Percentiles rank a stretch among this genome's conserved stretches.
Evolutionary conservation across 1,140 invertebrate genomes (phyloP).

Genomic region (Diprion similis): DNA sequence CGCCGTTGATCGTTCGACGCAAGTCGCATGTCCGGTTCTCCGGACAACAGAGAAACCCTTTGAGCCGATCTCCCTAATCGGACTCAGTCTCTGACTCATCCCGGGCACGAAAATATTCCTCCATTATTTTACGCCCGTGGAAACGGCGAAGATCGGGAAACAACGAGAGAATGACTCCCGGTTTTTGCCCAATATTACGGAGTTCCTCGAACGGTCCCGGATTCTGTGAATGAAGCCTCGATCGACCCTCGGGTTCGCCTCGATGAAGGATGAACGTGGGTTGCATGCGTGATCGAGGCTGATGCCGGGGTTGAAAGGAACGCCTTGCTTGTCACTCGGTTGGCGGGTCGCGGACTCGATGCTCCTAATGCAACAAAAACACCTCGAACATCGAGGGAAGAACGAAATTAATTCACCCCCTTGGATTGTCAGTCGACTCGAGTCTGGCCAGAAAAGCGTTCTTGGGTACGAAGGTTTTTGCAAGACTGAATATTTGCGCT

Average conservation of each 20-base stretch:
- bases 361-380: neutral
- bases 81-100: neutral
- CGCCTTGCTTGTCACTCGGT: neutral
- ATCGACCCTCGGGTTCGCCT: neutral
- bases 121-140: too few relatives aligned
- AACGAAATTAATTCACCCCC: too few relatives aligned
- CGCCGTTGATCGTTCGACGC: neutral
- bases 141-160: too few relatives aligned
- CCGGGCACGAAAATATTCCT: too few relatives aligned
- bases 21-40: neutral
- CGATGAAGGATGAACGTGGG: neutral
- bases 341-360: neutral
- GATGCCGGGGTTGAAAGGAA: neutral
- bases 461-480: too few relatives aligned
- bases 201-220: too few relatives aligned
- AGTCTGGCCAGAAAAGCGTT: too few relatives aligned
- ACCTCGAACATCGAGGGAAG: neutral
- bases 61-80: neutral
- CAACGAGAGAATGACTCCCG: too few relatives aligned
- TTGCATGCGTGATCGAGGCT: neutral
- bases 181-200: too few relatives aligned
- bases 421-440: too few relatives aligned
- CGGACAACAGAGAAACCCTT: constrained; percentile 1
- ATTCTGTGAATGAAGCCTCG: neutral
- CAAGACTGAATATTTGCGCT: too few relatives aligned